Evolutionary conservation across 2,888 invertebrate genomes (phyloP).

Genomic region (Aquatica leii): DNA sequence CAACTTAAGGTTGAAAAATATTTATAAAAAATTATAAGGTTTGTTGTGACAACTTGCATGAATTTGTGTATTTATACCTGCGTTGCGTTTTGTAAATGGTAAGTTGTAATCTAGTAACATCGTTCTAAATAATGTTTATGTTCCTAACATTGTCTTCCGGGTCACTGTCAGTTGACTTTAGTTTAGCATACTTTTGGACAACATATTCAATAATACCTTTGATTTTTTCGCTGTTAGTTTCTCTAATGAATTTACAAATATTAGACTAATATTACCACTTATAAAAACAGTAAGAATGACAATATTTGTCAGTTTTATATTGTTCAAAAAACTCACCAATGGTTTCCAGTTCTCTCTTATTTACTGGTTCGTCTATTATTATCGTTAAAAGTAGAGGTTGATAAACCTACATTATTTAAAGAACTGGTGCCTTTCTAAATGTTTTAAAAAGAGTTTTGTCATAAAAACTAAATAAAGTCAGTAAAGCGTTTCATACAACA

Average conservation of each 20-base stretch:
- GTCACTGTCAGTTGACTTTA: neutral
- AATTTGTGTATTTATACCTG: neutral
- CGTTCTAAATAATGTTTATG: neutral
- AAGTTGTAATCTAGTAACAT: neutral
- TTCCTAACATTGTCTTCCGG: neutral
- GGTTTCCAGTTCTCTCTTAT: too few species aligned
- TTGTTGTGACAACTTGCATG: neutral
- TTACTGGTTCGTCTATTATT: neutral
- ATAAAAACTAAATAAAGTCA: too few species aligned
- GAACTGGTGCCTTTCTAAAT: neutral
- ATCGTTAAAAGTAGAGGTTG: neutral
- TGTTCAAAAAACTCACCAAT: neutral
- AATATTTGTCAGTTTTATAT: neutral
- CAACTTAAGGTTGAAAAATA: too few species aligned
- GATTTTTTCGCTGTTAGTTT: too few species aligned
- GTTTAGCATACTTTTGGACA: neutral
- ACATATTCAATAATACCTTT: neutral
- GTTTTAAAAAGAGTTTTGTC: too few species aligned
- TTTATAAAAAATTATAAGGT: neutral
- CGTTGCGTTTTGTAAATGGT: neutral
- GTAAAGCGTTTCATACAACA: neutral
- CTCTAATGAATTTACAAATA: neutral
- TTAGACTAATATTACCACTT: neutral
- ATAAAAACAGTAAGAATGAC: neutral
- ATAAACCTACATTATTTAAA: neutral